These are phyloP conservation scores for Sander vitreus DNA, from an alignment of 2,113 vertebrate genomes.

Conservation along the genomic window DNA sequence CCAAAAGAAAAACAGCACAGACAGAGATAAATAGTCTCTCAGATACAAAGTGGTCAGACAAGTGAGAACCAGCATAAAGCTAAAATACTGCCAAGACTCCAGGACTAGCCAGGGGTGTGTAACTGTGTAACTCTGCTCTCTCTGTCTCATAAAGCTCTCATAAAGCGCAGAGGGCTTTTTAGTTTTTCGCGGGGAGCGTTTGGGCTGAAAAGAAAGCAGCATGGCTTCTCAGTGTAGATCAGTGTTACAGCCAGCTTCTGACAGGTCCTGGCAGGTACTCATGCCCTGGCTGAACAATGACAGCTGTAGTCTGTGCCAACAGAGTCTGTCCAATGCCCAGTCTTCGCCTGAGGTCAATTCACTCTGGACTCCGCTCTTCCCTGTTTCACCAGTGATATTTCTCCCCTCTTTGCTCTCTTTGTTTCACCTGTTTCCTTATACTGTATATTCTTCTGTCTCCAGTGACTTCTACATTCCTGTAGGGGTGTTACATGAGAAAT, in stretches of 20 bases:
- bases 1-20: slow-evolving; percentile 17
- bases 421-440: slow-evolving; percentile 10
- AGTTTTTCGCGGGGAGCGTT: slow-evolving; percentile 65
- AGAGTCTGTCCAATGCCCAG: slow-evolving; percentile 60
- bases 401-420: slow-evolving; percentile 23
- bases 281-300: slow-evolving; percentile 65
- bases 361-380: slow-evolving; percentile 29
- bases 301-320: slow-evolving; percentile 70
- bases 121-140: slow-evolving; percentile 47
- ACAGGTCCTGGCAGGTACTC: slow-evolving; percentile 78
- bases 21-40: slow-evolving; percentile 73
- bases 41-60: slow-evolving; percentile 47
- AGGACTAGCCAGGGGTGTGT: slow-evolving; percentile 46
- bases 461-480: background rate
- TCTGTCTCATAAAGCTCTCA: slow-evolving; percentile 66
- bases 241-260: slow-evolving; percentile 71
- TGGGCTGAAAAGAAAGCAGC: slow-evolving; percentile 74
- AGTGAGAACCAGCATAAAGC: slow-evolving; percentile 40
- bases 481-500: background rate
- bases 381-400: slow-evolving; percentile 25
- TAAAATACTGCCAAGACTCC: slow-evolving; percentile 52
- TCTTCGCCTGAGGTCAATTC: slow-evolving; percentile 50
- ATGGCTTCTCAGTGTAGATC: slow-evolving; percentile 69
- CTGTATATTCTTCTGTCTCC: slow-evolving; percentile 16
- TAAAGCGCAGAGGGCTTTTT: slow-evolving; percentile 67